Base-by-base conservation (phyloP, 2,888 invertebrate genomes). In the Noctua fimbriata region DNA sequence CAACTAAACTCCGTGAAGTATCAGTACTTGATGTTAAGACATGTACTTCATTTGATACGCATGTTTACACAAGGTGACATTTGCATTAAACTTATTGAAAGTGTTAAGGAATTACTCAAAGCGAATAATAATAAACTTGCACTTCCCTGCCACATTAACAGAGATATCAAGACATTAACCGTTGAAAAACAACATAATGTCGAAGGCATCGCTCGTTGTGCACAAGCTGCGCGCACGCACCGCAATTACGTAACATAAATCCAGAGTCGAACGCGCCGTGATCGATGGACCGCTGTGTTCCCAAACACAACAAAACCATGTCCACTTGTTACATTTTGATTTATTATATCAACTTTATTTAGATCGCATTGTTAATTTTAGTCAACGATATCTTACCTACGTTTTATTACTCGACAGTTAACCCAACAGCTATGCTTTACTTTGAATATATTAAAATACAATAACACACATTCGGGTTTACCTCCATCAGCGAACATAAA, bases 221-320 rank as follows among this genome's bases (percentile, higher is more conserved):
- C 91, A 85, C 75, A 85, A 87, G 69, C 76, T 85, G 90, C 87
- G 87, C 93, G 92, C 92, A 93, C 94, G 93, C 93, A 93, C 93
- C 94, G 93, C 94, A 95, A 95, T 96, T 96, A 95, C 94, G 94
- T 93, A 94, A 95, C 95, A 95, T 95, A 96, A 95, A 96, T 96
- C 93, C 94, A 93, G 93, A 93, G 87, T 91, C 90, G 93, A 93
- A 92, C 92, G 92, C 92, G 91, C 92, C 91, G 94, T 95, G 96
- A 95, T 96, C 95, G 96, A 96, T 95, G 94, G 93, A 91, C 90
- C 92, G 90, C 88, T 90, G 91, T 90, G 91, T 92, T 92, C 92
- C 90, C 91, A 93, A 93, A 93, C 91, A 91, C 91, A 93, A 91
- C 93, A 90, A 93, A 93, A 93, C 93, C 92, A 91, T 93, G 93